phyloP scores from a whole-genome alignment of 2,113 vertebrate genomes.

The Leucopsar rothschildi region DNA sequence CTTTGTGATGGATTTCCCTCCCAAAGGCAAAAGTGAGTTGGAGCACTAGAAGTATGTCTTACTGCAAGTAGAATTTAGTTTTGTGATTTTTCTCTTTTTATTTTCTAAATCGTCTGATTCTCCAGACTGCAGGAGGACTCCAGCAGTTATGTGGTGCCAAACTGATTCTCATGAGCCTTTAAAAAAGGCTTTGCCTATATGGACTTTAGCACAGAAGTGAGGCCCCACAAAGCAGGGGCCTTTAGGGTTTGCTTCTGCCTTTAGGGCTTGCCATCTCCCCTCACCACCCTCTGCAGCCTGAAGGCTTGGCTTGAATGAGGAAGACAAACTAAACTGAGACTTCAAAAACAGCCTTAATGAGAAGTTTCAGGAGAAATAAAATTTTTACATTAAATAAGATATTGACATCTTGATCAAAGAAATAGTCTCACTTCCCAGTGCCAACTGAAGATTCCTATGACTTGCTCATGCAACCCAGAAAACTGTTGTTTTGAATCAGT shows the following conservation, averaged over 20 bases:
- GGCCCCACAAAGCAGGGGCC: neutral
- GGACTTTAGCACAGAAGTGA: neutral
- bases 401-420: neutral
- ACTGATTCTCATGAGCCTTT: neutral
- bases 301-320: neutral
- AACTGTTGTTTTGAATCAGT: neutral
- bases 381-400: neutral
- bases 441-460: neutral
- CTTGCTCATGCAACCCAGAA: neutral
- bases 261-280: neutral
- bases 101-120: neutral
- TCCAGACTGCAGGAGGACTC: neutral
- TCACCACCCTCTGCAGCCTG: neutral
- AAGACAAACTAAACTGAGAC: neutral
- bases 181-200: neutral
- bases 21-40: neutral
- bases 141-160: neutral
- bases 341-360: neutral
- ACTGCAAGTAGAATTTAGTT: neutral
- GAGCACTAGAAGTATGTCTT: neutral
- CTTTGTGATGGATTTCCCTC: neutral
- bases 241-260: neutral
- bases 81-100: neutral
- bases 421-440: neutral
- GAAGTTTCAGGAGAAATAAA: neutral